Conservation (phyloP, 2,888 invertebrate genomes). For the Dasypolia templi region DNA sequence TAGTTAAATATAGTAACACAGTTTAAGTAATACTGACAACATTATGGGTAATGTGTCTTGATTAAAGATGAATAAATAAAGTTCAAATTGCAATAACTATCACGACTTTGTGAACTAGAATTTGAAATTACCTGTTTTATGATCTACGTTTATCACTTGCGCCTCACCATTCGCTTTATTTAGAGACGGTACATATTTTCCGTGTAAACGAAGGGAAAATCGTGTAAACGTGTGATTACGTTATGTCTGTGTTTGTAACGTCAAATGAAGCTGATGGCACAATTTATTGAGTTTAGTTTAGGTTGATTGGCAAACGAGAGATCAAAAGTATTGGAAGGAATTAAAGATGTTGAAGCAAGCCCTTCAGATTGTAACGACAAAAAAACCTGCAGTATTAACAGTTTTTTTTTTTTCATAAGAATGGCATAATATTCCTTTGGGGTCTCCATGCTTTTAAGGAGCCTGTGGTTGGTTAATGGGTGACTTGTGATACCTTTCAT, state of each 20-base stretch:
- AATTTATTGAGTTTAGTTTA: slow-evolving; percentile 25
- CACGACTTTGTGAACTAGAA: background rate
- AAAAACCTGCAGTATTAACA: background rate
- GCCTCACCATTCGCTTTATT: slow-evolving; percentile 63
- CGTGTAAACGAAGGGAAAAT: slow-evolving; percentile 59
- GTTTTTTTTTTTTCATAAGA: background rate
- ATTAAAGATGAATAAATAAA: background rate
- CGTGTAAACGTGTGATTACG: slow-evolving; percentile 58
- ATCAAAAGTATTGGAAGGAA: background rate
- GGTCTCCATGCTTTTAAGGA: too few species aligned
- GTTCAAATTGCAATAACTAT: background rate
- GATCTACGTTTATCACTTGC: slow-evolving; percentile 35
- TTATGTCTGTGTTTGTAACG: slow-evolving; percentile 23
- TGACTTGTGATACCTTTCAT: too few species aligned
- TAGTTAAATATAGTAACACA: too few species aligned
- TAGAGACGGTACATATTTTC: slow-evolving; percentile 68
- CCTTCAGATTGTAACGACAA: background rate
- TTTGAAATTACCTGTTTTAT: background rate
- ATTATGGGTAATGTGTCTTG: too few species aligned
- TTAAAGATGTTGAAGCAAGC: background rate
- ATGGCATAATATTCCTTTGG: too few species aligned
- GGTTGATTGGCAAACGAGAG: slow-evolving; percentile 7
- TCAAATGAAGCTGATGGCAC: slow-evolving; percentile 16
- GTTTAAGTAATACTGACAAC: too few species aligned
- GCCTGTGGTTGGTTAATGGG: too few species aligned